phyloP scores from a whole-genome alignment of 2,888 invertebrate species.

The Parnassius mnemosyne region DNA sequence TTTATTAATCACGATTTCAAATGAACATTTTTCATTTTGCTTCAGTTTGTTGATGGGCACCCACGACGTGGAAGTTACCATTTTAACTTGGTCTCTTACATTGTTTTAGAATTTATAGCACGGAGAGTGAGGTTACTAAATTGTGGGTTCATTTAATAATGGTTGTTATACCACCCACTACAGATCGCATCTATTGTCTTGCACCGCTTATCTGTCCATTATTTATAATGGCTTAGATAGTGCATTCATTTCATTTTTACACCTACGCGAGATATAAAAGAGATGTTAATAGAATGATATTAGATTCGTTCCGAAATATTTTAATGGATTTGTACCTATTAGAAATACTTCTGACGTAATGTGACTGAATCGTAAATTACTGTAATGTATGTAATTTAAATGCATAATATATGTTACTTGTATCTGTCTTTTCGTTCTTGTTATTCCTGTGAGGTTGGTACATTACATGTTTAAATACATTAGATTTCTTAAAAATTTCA shows the following conservation, averaged over 20 bases:
- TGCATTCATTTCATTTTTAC: slow-evolving; percentile 54
- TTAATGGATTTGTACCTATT: slow-evolving; percentile 20
- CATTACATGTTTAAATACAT: no score
- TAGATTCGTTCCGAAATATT: slow-evolving; percentile 20
- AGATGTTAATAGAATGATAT: slow-evolving; percentile 27
- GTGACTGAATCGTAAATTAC: background rate
- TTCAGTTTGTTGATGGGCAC: slow-evolving; percentile 49
- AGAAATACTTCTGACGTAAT: slow-evolving; percentile 19
- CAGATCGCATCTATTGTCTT: slow-evolving; percentile 65
- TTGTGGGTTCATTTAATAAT: background rate
- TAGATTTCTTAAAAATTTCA: no score
- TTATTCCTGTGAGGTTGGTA: no score
- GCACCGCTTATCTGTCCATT: slow-evolving; percentile 64
- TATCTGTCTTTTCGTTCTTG: no score
- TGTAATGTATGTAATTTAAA: background rate
- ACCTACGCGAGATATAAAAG: slow-evolving; percentile 49
- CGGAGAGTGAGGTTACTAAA: background rate
- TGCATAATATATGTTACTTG: no score
- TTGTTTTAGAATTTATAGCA: background rate
- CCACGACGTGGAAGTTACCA: slow-evolving; percentile 38
- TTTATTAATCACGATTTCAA: slow-evolving; percentile 44
- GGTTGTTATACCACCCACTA: slow-evolving; percentile 42
- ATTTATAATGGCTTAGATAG: slow-evolving; percentile 69
- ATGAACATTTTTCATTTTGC: slow-evolving; percentile 40
- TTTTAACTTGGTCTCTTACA: background rate